These are phyloP conservation scores for Alosa alosa DNA, from an alignment of 2,113 vertebrate genomes.

Conservation along the genomic window DNA sequence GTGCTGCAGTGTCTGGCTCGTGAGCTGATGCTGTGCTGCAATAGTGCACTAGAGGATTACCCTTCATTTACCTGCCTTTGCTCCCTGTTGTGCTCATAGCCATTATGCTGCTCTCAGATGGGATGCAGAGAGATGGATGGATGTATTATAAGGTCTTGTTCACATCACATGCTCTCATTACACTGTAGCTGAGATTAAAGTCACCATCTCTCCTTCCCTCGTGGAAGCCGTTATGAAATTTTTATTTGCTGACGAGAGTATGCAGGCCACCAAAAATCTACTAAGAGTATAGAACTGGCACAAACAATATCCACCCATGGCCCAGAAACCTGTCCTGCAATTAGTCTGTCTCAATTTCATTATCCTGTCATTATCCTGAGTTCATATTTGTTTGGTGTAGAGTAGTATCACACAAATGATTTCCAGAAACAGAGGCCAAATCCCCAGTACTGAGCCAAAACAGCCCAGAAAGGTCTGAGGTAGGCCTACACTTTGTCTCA, in stretches of 20 bases:
- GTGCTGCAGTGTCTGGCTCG: background rate
- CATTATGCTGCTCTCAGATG: background rate
- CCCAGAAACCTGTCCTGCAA: background rate
- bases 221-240: background rate
- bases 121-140: background rate
- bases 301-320: background rate
- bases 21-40: background rate
- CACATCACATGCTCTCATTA: background rate
- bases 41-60: background rate
- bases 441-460: background rate
- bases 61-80: background rate
- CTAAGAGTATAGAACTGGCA: background rate
- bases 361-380: background rate
- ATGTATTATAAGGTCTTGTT: background rate
- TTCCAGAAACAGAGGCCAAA: background rate
- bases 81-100: background rate
- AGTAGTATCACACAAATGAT: background rate
- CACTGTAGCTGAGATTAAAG: too few species aligned
- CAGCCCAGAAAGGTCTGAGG: background rate
- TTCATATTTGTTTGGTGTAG: background rate
- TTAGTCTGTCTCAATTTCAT: background rate
- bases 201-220: too few species aligned
- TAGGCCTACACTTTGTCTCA: background rate
- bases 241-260: background rate
- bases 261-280: background rate